Base-by-base conservation (phyloP, 2,888 invertebrate species). In the Trichogramma dendrolimi region DNA sequence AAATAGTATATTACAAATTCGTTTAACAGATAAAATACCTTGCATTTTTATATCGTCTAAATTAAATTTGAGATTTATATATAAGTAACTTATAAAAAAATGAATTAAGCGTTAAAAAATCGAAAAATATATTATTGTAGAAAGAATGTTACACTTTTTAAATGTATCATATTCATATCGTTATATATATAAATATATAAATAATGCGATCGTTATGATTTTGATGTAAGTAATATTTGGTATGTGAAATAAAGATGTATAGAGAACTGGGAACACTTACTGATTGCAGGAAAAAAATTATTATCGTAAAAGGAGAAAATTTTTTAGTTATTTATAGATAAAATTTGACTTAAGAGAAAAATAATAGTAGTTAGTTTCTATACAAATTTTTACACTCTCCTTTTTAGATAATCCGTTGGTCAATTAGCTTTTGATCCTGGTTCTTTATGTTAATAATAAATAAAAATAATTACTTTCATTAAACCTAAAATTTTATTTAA, bases 41-140 rank as follows among this genome's bases (percentile, higher is more conserved):
- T 68, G 67, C 68, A 71, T 73, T 73, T 74, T 73, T 72, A 73
- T 69, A 71, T 71, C 71, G 72, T 73, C 69, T 69, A 70, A 70
- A 70, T 71, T 73, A 67, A 71, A 72, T 66, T 67, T 65, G 63
- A 71, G 66, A 69, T 71, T 71, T 73, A 67, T 72, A 71, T 67
- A 64, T 69, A 68, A 64, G 64, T 58, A 60, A 64, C 58, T 60
- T 61, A 63, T 44, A 62, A 63, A 63, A 69, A 63, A 61, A 60
- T 49, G 61, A 60, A 63, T 62, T 53, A 66, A 64, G 64, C 62
- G 67, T 67, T 65, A 62, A 65, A 58, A 67, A 62, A 63, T 67
- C 61, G 60, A 64, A 64, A 65, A 64, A 66, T 66, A 65, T 62
- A 67, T 67, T 61, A 66, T 67, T 64, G 61, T 60, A 67, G 65